A percentile compares a stretch with the other conserved stretches of the same genome.
Evolutionary conservation across 2,797 vertebrate species (phyloP).

Genomic region (Anabas testudineus): DNA sequence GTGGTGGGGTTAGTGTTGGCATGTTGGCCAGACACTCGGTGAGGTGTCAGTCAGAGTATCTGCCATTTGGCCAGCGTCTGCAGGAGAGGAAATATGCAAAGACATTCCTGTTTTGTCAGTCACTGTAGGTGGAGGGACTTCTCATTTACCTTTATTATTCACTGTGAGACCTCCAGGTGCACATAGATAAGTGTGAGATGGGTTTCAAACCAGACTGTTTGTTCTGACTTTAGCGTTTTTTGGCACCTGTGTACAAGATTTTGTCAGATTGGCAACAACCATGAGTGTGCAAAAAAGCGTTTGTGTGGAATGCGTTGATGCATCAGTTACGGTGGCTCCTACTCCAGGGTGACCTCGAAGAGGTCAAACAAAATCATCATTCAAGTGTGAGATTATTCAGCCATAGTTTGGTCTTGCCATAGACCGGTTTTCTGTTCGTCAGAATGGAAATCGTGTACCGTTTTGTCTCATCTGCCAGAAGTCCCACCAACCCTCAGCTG

Average conservation of each 20-base stretch:
- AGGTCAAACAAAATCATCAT: too few relatives aligned
- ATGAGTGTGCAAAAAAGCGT: too few relatives aligned
- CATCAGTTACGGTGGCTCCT: too few relatives aligned
- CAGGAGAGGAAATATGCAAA: slow-evolving; percentile 4
- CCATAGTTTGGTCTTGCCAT: not conserved
- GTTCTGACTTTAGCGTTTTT: not conserved
- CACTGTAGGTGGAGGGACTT: not conserved
- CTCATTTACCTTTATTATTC: not conserved
- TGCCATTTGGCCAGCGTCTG: not conserved
- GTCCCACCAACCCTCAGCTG: slow-evolving; percentile 12
- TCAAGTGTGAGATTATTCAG: too few relatives aligned
- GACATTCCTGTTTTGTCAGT: not conserved
- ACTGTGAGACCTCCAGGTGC: not conserved
- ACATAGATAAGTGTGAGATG: not conserved
- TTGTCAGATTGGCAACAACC: too few relatives aligned
- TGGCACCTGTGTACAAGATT: too few relatives aligned
- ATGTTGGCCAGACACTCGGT: not conserved
- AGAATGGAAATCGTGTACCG: not conserved
- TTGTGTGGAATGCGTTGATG: too few relatives aligned
- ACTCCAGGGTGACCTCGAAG: too few relatives aligned
- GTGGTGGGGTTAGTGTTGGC: slow-evolving; percentile 4
- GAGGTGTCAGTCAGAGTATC: slow-evolving; percentile 15
- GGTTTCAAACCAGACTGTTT: not conserved
- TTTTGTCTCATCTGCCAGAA: not conserved
- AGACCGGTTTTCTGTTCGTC: not conserved